phyloP scores from a whole-genome alignment of 2,113 vertebrate genomes.

The Marcusenius ussheri region DNA sequence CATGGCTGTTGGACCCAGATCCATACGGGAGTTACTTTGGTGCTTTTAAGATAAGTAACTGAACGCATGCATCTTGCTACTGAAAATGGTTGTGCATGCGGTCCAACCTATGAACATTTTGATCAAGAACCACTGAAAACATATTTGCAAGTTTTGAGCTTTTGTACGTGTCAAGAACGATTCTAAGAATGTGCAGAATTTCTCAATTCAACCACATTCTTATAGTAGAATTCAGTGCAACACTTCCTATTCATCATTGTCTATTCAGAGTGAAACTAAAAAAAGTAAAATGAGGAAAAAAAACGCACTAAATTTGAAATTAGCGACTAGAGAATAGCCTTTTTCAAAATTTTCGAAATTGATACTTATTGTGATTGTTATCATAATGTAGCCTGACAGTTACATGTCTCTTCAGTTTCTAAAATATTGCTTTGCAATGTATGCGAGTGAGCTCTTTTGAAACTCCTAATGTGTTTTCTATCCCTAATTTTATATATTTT shows the following conservation, averaged over 20 bases:
- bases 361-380: not conserved
- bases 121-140: conserved; percentile 61
- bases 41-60: conserved; percentile 81
- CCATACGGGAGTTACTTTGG: conserved; percentile 88
- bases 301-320: not conserved
- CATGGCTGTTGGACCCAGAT: conserved; percentile 75
- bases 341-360: not conserved
- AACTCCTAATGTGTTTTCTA: conserved; percentile 10
- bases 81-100: conserved; percentile 53
- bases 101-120: conserved; percentile 32
- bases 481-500: conserved; percentile 8
- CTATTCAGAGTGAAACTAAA: not conserved
- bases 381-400: not conserved
- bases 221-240: not conserved
- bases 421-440: conserved; percentile 13
- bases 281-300: not conserved
- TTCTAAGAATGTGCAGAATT: conserved; percentile 10
- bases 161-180: not conserved
- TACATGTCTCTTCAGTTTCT: not conserved
- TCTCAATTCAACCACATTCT: not conserved
- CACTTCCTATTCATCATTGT: not conserved
- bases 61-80: conserved; percentile 57
- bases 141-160: conserved; percentile 47
- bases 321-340: not conserved
- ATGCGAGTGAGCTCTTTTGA: conserved; percentile 15